phyloP scores from a whole-genome alignment of 1,140 invertebrate genomes.

The Brachionus rubens region DNA sequence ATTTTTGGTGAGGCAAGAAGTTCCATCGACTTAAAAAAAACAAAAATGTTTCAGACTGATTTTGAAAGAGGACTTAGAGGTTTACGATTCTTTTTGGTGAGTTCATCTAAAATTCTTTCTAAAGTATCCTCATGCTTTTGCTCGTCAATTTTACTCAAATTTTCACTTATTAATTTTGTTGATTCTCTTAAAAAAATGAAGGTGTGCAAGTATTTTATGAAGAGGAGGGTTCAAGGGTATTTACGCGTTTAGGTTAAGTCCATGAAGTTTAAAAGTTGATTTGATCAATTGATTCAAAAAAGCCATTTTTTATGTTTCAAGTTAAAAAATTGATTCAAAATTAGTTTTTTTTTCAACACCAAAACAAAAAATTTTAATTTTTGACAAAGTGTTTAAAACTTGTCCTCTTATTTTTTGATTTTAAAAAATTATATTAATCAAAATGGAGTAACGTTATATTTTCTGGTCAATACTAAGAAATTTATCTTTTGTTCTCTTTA shows the following conservation, averaged over 20 bases:
- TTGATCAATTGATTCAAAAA: slow-evolving; percentile 26
- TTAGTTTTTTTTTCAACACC: not conserved
- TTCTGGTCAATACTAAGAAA: no score
- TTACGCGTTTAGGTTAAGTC: slow-evolving; percentile 24
- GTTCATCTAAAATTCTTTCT: slow-evolving; percentile 66
- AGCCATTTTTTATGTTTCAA: no score
- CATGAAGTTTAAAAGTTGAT: slow-evolving; percentile 22
- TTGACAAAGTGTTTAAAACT: no score
- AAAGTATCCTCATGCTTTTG: slow-evolving; percentile 64
- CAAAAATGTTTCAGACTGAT: not conserved
- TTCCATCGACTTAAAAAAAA: slow-evolving; percentile 8
- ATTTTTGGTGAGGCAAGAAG: not conserved
- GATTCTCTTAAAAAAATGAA: slow-evolving; percentile 59
- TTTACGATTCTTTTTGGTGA: slow-evolving; percentile 67
- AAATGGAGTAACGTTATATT: no score
- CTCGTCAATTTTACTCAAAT: slow-evolving; percentile 63
- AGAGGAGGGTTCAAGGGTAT: not conserved
- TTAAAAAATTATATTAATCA: no score
- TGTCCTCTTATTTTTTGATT: no score
- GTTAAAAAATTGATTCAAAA: not conserved
- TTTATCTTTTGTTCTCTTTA: no score
- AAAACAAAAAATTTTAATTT: not conserved
- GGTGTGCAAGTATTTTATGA: not conserved
- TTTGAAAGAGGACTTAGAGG: not conserved
- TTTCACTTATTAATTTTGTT: slow-evolving; percentile 63